Evolutionary conservation across 1,140 invertebrate genomes (phyloP).

Genomic region (Coelopa frigida): DNA sequence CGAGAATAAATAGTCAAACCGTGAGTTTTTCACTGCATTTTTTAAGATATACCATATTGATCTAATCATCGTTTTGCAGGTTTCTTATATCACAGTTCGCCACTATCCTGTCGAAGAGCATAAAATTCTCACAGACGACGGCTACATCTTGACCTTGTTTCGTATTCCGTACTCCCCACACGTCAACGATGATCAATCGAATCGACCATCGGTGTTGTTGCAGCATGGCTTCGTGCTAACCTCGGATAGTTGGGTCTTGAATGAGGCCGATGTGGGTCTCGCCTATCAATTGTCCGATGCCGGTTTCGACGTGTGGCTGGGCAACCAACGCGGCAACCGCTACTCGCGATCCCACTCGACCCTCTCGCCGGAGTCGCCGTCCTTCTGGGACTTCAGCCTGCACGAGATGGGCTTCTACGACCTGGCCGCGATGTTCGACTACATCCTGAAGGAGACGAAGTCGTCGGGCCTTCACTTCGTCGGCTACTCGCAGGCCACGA

Average conservation of each 20-base stretch:
- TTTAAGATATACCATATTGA: conserved; percentile 1
- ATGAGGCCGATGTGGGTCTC: conserved; percentile 22
- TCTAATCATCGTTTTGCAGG: conserved; percentile 6
- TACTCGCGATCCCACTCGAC: conserved; percentile 54
- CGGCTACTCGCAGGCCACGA: conserved; percentile 57
- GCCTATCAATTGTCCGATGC: conserved; percentile 29
- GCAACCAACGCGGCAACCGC: conserved; percentile 57
- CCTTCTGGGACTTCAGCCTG: background rate
- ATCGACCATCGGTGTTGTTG: conserved; percentile 22
- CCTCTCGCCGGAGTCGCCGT: conserved; percentile 10
- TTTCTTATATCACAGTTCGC: conserved; percentile 23
- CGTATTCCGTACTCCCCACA: conserved; percentile 46
- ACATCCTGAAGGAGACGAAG: conserved; percentile 52
- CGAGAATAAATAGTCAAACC: too few species aligned
- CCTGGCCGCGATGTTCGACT: conserved; percentile 60
- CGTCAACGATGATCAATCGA: background rate
- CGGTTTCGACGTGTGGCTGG: conserved; percentile 49
- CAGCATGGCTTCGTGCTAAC: conserved; percentile 28
- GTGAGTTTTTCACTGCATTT: too few species aligned
- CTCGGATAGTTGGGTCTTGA: conserved; percentile 29
- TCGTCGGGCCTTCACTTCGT: conserved; percentile 53
- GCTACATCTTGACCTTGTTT: conserved; percentile 53
- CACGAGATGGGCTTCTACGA: conserved; percentile 49
- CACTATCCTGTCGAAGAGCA: conserved; percentile 43
- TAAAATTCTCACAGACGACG: conserved; percentile 49